A percentile compares a stretch with the other conserved stretches of the same genome.
These are phyloP conservation scores for Candidula unifasciata DNA, from an alignment of 2,888 invertebrate genomes.

Conservation along the genomic window DNA sequence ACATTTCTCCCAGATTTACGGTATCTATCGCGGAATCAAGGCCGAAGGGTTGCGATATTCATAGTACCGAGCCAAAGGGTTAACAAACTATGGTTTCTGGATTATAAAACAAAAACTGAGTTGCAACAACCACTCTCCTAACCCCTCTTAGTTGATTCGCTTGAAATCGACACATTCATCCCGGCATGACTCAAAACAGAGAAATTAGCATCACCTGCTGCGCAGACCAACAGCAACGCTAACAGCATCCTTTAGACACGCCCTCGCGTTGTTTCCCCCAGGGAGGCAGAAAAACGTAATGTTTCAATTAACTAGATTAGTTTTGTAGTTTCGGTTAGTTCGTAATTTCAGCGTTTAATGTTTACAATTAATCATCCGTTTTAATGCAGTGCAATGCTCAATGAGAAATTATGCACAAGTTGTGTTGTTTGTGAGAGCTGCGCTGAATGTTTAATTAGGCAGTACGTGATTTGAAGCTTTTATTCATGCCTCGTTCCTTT, in stretches of 20 bases:
- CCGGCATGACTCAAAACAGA: too few species aligned
- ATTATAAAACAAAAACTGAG: too few species aligned
- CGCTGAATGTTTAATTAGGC: slow-evolving; percentile 44
- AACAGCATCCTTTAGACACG: not conserved
- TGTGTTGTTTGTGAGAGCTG: slow-evolving; percentile 37
- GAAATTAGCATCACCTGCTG: too few species aligned
- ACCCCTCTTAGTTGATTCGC: too few species aligned
- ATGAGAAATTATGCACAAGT: slow-evolving; percentile 43
- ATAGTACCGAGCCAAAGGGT: too few species aligned
- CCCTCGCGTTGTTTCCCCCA: not conserved
- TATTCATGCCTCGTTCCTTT: not conserved
- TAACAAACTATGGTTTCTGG: too few species aligned
- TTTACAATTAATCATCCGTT: slow-evolving; percentile 46
- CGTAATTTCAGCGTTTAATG: slow-evolving; percentile 27
- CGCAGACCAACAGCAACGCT: too few species aligned
- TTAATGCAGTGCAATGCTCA: slow-evolving; percentile 33
- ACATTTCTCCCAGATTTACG: too few species aligned
- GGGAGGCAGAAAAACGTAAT: slow-evolving; percentile 6
- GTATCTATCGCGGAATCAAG: too few species aligned
- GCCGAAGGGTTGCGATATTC: too few species aligned
- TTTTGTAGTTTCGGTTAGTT: slow-evolving; percentile 26
- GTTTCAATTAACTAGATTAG: slow-evolving; percentile 46
- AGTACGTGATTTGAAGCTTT: slow-evolving; percentile 34
- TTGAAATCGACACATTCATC: too few species aligned
- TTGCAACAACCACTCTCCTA: too few species aligned